These are phyloP conservation scores for Hylaeus anthracinus DNA, from an alignment of 1,140 invertebrate species.

Conservation along the genomic window DNA sequence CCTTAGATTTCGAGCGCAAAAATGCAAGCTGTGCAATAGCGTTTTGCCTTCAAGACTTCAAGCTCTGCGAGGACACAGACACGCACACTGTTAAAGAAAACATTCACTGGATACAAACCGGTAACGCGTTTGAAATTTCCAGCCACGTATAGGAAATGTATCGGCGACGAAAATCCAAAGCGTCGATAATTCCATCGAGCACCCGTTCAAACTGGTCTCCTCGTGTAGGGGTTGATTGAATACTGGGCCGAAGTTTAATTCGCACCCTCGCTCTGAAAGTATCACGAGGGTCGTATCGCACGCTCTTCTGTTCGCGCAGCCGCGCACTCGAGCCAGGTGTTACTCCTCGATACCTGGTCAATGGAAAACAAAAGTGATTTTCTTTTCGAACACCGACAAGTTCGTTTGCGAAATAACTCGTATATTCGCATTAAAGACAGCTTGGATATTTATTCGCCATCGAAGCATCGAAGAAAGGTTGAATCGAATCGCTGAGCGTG, in stretches of 20 bases:
- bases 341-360: constrained; percentile 37
- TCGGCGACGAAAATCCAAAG: background rate
- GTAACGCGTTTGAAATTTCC: background rate
- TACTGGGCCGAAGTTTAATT: constrained; percentile 74
- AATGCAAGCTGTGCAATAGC: background rate
- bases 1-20: background rate
- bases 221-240: constrained; percentile 64
- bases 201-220: constrained; percentile 29
- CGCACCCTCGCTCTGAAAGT: constrained; percentile 64
- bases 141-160: background rate
- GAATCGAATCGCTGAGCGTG: no score
- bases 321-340: constrained; percentile 71
- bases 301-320: constrained; percentile 63
- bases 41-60: background rate
- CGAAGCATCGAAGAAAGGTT: background rate
- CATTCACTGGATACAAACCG: background rate
- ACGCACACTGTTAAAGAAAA: background rate
- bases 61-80: background rate
- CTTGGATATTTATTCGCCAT: background rate
- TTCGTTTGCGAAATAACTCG: background rate
- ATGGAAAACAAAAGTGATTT: background rate
- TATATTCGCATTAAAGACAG: no score
- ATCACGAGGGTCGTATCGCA: constrained; percentile 53
- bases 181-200: constrained; percentile 19
- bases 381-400: background rate